phyloP scores from a whole-genome alignment of 2,888 invertebrate genomes.

The Temnothorax rugatulus region DNA sequence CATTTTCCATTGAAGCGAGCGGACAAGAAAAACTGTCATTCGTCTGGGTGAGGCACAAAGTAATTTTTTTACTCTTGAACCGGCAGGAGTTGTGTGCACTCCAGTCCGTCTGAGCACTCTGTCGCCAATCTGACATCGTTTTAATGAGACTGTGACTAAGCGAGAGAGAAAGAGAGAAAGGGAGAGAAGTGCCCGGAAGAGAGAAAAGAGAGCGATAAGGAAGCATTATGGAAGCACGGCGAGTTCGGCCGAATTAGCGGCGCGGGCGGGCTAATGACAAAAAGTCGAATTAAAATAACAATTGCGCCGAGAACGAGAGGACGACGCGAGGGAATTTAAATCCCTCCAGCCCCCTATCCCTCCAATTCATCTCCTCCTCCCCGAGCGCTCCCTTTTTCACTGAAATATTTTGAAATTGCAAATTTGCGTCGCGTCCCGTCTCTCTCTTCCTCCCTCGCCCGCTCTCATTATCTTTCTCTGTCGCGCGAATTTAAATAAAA shows the following conservation, averaged over 20 bases:
- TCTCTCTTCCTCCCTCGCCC: conserved; percentile 8
- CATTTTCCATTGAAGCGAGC: conserved; percentile 24
- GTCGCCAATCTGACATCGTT: conserved; percentile 77
- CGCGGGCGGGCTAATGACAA: conserved; percentile 77
- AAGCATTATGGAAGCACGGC: conserved; percentile 62
- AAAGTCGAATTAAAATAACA: conserved; percentile 77
- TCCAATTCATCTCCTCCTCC: conserved; percentile 28
- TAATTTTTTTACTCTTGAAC: conserved; percentile 49
- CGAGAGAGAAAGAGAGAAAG: conserved; percentile 39
- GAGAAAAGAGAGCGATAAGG: conserved; percentile 55
- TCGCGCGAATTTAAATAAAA: conserved; percentile 42
- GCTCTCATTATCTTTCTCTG: background rate
- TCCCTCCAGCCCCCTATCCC: background rate
- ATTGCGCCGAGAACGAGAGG: conserved; percentile 59
- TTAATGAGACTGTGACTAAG: conserved; percentile 80
- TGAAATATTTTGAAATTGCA: conserved; percentile 61
- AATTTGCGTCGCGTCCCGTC: conserved; percentile 48
- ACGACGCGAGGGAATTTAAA: conserved; percentile 49
- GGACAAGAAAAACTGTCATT: background rate
- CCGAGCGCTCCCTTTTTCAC: conserved; percentile 39
- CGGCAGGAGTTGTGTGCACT: conserved; percentile 38
- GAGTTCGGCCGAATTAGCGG: conserved; percentile 72
- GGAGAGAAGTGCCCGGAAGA: conserved; percentile 49
- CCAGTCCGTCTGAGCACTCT: conserved; percentile 62
- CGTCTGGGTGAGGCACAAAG: conserved; percentile 10